These are phyloP conservation scores for Pungitius pungitius DNA, from an alignment of 2,113 vertebrate genomes.

Conservation along the genomic window DNA sequence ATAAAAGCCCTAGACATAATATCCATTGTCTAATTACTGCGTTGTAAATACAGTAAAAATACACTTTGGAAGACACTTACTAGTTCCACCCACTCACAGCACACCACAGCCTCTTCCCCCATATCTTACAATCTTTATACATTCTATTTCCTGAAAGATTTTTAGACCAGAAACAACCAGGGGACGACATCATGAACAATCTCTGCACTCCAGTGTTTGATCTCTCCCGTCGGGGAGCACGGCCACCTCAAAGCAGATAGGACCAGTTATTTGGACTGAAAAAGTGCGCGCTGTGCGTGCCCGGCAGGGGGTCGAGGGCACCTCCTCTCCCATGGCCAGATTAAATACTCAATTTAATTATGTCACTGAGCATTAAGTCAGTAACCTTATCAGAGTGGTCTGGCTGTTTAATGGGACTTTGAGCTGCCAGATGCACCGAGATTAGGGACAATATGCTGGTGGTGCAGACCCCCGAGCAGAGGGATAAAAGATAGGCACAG, in stretches of 20 bases:
- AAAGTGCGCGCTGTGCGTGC: conserved; percentile 23
- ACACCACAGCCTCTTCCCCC: neutral
- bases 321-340: conserved; percentile 50
- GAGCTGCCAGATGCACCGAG: conserved; percentile 57
- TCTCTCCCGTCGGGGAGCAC: neutral
- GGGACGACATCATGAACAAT: neutral
- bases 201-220: conserved; percentile 6
- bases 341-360: conserved; percentile 78
- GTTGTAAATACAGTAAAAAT: neutral
- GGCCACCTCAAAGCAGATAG: conserved; percentile 13
- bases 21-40: too few relatives aligned
- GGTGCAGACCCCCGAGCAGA: conserved; percentile 26
- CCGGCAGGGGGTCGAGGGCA: conserved; percentile 30
- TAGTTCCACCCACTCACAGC: neutral
- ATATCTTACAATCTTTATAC: neutral
- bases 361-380: conserved; percentile 66
- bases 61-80: neutral
- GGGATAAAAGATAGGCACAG: conserved; percentile 27
- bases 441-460: conserved; percentile 59
- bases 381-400: conserved; percentile 65
- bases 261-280: conserved; percentile 18
- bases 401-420: conserved; percentile 63
- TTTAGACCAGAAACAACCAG: neutral
- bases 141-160: neutral
- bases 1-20: neutral